phyloP scores from a whole-genome alignment of 2,797 vertebrate genomes.

The Manis javanica region DNA sequence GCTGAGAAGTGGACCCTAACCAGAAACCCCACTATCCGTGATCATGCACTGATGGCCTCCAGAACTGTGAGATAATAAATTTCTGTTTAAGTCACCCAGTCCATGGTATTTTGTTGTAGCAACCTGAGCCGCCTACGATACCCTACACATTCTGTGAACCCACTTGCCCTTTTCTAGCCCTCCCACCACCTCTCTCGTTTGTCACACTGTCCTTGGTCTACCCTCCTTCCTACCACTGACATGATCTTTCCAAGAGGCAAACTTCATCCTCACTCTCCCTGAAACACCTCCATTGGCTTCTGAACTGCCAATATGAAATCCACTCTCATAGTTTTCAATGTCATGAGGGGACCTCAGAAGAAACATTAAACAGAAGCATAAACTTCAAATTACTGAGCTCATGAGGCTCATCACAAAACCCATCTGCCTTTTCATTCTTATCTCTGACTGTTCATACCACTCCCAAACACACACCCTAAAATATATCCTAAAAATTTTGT shows the following conservation, averaged over 20 bases:
- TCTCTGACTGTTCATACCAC: background rate
- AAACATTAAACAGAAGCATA: background rate
- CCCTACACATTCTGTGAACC: background rate
- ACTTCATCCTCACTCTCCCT: background rate
- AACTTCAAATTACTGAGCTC: background rate
- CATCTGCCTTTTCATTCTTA: background rate
- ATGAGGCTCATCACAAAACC: background rate
- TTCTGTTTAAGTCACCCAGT: background rate
- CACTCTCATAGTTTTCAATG: background rate
- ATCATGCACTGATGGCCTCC: background rate
- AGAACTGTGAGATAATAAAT: background rate
- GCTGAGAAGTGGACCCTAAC: background rate
- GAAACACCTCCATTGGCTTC: background rate
- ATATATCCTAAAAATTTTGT: background rate
- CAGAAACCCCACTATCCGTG: background rate
- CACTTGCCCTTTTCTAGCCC: background rate
- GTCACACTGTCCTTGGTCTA: background rate
- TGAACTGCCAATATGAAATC: background rate
- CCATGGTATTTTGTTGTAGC: background rate
- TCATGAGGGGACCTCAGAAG: background rate
- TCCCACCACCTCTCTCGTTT: background rate
- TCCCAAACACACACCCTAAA: background rate
- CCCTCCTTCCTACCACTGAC: background rate
- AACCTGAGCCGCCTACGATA: background rate
- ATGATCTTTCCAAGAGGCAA: background rate